phyloP scores from a whole-genome alignment of 2,113 vertebrate species.

The Brachyhypopomus occidentalis region DNA sequence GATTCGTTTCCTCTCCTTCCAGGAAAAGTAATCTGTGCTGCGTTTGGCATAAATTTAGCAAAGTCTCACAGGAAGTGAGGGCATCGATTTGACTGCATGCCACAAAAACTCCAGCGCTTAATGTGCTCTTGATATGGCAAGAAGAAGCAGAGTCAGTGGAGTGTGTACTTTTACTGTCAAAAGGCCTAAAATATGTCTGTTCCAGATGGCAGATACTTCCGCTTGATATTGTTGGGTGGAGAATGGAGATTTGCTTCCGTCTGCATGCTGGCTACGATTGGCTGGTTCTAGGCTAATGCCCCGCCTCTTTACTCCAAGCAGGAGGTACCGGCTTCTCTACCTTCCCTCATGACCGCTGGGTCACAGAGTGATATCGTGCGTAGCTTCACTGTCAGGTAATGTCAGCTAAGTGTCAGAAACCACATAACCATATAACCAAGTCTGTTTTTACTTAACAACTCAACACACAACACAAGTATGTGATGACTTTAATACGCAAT shows the following conservation, averaged over 20 bases:
- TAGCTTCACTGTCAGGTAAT: not conserved
- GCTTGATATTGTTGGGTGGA: constrained; percentile 35
- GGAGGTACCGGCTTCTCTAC: too few species aligned
- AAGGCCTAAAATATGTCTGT: constrained; percentile 16
- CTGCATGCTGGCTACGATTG: not conserved
- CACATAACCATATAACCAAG: too few species aligned
- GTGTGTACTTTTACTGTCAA: constrained; percentile 8
- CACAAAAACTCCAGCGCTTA: not conserved
- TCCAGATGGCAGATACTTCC: constrained; percentile 41
- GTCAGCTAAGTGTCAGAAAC: too few species aligned
- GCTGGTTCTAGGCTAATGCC: constrained; percentile 26
- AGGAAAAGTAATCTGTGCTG: not conserved
- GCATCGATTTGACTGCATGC: constrained; percentile 1
- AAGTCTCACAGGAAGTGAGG: not conserved
- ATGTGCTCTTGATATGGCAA: constrained; percentile 7
- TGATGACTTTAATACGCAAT: too few species aligned
- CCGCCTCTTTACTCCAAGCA: constrained; percentile 22
- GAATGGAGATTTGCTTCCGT: constrained; percentile 38
- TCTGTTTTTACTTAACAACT: too few species aligned
- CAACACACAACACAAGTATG: too few species aligned
- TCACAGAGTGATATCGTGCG: not conserved
- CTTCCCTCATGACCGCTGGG: not conserved
- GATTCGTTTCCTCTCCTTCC: not conserved
- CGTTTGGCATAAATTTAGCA: not conserved
- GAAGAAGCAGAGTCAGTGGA: constrained; percentile 4